phyloP scores from a whole-genome alignment of 2,888 invertebrate genomes.

The Scaptomyza caliginosa region DNA sequence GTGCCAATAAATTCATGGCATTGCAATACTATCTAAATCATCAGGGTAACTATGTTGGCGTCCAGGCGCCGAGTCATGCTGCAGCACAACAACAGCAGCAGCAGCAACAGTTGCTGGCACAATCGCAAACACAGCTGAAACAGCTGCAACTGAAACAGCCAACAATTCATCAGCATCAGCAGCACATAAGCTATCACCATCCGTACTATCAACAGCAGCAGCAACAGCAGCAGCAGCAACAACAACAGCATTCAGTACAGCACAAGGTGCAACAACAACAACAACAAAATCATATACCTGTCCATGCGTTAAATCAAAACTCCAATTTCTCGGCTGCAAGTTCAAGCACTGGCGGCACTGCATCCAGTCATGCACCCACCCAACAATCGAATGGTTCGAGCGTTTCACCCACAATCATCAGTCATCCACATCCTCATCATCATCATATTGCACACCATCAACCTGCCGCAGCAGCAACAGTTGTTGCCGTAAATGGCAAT shows the following conservation, averaged over 20 bases:
- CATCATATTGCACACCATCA: slow-evolving; percentile 67
- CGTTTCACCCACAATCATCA: slow-evolving; percentile 77
- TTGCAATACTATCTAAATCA: slow-evolving; percentile 82
- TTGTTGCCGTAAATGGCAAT: slow-evolving; percentile 37
- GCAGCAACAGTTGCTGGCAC: slow-evolving; percentile 74
- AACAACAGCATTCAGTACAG: slow-evolving; percentile 43
- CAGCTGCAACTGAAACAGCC: slow-evolving; percentile 81
- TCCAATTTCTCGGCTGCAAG: slow-evolving; percentile 82
- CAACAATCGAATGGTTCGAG: slow-evolving; percentile 82
- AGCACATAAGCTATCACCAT: slow-evolving; percentile 75
- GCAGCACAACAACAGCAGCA: slow-evolving; percentile 34
- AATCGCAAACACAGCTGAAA: slow-evolving; percentile 80
- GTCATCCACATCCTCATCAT: slow-evolving; percentile 28
- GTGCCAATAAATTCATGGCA: slow-evolving; percentile 78
- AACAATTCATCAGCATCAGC: slow-evolving; percentile 81
- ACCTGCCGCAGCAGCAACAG: slow-evolving; percentile 16
- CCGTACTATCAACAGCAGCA: slow-evolving; percentile 78
- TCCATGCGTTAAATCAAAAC: slow-evolving; percentile 80
- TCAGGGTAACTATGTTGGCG: slow-evolving; percentile 73
- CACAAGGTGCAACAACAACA: slow-evolving; percentile 38
- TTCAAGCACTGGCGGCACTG: slow-evolving; percentile 81
- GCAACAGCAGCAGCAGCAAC: slow-evolving; percentile 42
- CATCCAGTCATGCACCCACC: slow-evolving; percentile 81
- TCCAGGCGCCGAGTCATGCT: slow-evolving; percentile 33
- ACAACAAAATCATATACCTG: slow-evolving; percentile 67